Percentiles rank a stretch among this genome's conserved stretches.
Evolutionary conservation across 2,888 invertebrate species (phyloP).

Genomic region (Clanis bilineata): DNA sequence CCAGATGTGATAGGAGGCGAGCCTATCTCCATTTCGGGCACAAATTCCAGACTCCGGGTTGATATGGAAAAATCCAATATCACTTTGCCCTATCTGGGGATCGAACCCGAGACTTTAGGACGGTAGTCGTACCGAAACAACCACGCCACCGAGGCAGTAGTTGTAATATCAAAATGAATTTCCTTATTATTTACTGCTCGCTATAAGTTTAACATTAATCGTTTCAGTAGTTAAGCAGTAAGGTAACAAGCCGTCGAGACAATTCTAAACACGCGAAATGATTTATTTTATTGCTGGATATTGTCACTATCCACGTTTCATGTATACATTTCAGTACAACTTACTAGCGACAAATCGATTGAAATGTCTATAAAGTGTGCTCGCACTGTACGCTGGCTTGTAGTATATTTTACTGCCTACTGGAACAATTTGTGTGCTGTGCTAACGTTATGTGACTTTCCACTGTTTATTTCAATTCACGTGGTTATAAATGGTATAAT

Average conservation of each 20-base stretch:
- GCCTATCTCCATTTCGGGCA: too few species aligned
- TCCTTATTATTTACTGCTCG: neutral
- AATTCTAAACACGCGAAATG: neutral
- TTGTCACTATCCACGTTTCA: constrained; percentile 4
- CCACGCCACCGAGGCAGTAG: too few species aligned
- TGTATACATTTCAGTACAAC: constrained; percentile 10
- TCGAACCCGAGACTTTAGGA: too few species aligned
- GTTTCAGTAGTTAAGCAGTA: neutral
- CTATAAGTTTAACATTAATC: neutral
- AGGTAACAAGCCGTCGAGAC: neutral
- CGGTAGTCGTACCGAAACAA: too few species aligned
- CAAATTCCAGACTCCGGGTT: too few species aligned
- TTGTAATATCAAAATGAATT: neutral
- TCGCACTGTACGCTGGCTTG: neutral
- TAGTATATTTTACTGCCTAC: constrained; percentile 4
- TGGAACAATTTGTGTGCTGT: constrained; percentile 1
- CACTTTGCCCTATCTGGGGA: too few species aligned
- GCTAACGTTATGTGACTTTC: constrained; percentile 1
- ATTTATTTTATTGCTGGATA: neutral
- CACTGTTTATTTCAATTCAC: neutral
- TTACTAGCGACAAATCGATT: constrained; percentile 13
- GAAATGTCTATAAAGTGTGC: constrained; percentile 11
- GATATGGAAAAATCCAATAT: too few species aligned
- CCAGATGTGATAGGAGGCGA: too few species aligned
- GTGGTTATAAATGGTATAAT: neutral